These are phyloP conservation scores for Cryptops parisi DNA, from an alignment of 2,888 invertebrate species.

Conservation along the genomic window DNA sequence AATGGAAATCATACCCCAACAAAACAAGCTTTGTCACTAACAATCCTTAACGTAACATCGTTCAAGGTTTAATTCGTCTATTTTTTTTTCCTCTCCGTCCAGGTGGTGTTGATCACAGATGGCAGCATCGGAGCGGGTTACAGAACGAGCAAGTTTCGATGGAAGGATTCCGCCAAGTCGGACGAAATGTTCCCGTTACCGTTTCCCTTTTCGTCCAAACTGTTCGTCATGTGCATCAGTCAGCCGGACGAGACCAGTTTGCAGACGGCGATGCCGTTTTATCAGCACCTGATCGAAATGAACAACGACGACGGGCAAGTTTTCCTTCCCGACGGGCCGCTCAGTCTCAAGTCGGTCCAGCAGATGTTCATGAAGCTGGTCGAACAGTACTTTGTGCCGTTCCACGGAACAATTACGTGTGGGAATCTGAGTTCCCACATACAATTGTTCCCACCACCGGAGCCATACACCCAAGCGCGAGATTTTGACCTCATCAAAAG, in stretches of 20 bases:
- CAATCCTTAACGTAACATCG: too few relatives aligned
- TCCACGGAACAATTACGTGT: constrained; percentile 54
- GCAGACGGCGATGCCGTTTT: constrained; percentile 47
- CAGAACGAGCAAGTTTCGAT: constrained; percentile 40
- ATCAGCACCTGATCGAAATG: constrained; percentile 64
- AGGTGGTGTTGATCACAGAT: constrained; percentile 58
- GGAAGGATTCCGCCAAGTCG: constrained; percentile 19
- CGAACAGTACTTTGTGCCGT: constrained; percentile 56
- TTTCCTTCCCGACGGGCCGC: constrained; percentile 41
- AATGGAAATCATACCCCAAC: too few relatives aligned
- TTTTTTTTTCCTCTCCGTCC: constrained; percentile 6
- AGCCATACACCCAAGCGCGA: constrained; percentile 27
- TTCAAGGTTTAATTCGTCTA: too few relatives aligned
- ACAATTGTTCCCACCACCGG: constrained; percentile 56
- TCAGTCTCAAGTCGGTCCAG: constrained; percentile 34
- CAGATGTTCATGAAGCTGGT: constrained; percentile 50
- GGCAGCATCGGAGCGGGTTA: constrained; percentile 53
- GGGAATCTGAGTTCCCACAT: constrained; percentile 58
- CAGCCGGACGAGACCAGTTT: constrained; percentile 30
- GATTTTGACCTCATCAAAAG: constrained; percentile 40
- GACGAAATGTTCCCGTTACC: constrained; percentile 49
- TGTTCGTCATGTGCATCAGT: constrained; percentile 41
- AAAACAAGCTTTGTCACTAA: too few relatives aligned
- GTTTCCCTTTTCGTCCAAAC: constrained; percentile 62
- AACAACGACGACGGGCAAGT: constrained; percentile 51